Base-by-base conservation (phyloP, 1,140 invertebrate species). In the Drosophila ficusphila region DNA sequence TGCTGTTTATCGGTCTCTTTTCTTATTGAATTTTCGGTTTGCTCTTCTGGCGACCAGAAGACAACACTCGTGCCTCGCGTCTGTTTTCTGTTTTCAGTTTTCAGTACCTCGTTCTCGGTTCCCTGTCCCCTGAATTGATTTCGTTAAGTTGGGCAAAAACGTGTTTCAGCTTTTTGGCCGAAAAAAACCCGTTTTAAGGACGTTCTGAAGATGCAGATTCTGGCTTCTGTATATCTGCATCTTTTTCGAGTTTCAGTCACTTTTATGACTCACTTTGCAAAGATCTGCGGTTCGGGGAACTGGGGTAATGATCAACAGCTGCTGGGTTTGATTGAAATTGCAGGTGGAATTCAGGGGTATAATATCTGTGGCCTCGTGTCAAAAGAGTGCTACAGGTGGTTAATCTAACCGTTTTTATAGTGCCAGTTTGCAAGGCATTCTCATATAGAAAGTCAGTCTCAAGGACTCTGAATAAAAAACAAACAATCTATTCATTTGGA, bases 151-250 rank as follows among this genome's bases (percentile, higher is more conserved):
- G 52, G 69, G 38, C 48, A 27, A 51, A 86, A 85, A 85, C 79
- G 75, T 86, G 79, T 85, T 85, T 85, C 21, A 12, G 41, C 25
- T 68, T 56, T 82, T 72, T 81, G 69, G 74, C 52, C 31, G 34
- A 34, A 33, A 62, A 42, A 74, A 85, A 83, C 79, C 47, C 8
- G 79, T 85, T 85, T 85, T 72, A 85, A 85, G 79, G 79, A 85
- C 53, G 71, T 77, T 79, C 53, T 56, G 11, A 29, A 33, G 52
- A n/a, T 38, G 39, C 14, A 38, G 21, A 16, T 69, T 21, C 39
- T 29, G 38, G 18, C 19, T 65, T 44, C 36, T 27, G 47, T 46
- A 38, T 34, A 70, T 72, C 38, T 69, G 58, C 65, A 79, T 71
- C 53, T 70, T 58, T 16, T 44, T 36, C 12, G 46, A 41, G 16